These are phyloP conservation scores for Platalea minor DNA, from an alignment of 2,797 vertebrate genomes.

Conservation along the genomic window DNA sequence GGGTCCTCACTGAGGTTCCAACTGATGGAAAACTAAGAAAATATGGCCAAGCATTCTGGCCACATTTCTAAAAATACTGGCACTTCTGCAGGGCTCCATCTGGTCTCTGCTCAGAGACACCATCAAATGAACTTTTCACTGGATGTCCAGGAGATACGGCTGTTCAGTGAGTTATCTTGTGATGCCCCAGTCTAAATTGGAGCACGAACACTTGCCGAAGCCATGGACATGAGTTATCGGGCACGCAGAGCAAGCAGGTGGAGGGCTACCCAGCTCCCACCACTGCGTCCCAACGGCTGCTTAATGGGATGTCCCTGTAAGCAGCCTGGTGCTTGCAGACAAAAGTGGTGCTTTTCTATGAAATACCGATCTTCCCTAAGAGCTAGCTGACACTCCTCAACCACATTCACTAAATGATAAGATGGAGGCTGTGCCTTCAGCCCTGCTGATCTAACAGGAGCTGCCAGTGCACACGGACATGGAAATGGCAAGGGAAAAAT, in stretches of 20 bases:
- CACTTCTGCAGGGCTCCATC: constrained; percentile 9
- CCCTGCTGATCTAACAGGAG: not conserved
- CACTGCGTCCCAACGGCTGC: not conserved
- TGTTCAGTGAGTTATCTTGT: not conserved
- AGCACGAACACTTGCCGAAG: not conserved
- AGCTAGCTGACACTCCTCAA: not conserved
- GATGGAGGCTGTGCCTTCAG: not conserved
- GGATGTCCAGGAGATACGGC: not conserved
- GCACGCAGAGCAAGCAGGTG: not conserved
- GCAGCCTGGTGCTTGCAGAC: not conserved
- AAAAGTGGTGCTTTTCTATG: not conserved
- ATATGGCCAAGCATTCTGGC: constrained; percentile 12
- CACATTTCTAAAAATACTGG: constrained; percentile 58
- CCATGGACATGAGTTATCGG: not conserved
- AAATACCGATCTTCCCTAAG: not conserved
- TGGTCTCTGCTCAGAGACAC: constrained; percentile 42
- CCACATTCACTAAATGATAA: not conserved
- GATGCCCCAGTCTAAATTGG: not conserved
- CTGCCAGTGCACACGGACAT: not conserved
- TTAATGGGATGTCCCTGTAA: not conserved
- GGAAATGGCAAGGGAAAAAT: not conserved
- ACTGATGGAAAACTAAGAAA: not conserved
- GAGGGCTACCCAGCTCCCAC: not conserved
- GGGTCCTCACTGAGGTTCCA: not conserved
- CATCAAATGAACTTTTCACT: not conserved